Percentiles rank a stretch among this genome's conserved stretches.
These are phyloP conservation scores for Leucosticte australis DNA, from an alignment of 2,113 vertebrate species.

Conservation along the genomic window DNA sequence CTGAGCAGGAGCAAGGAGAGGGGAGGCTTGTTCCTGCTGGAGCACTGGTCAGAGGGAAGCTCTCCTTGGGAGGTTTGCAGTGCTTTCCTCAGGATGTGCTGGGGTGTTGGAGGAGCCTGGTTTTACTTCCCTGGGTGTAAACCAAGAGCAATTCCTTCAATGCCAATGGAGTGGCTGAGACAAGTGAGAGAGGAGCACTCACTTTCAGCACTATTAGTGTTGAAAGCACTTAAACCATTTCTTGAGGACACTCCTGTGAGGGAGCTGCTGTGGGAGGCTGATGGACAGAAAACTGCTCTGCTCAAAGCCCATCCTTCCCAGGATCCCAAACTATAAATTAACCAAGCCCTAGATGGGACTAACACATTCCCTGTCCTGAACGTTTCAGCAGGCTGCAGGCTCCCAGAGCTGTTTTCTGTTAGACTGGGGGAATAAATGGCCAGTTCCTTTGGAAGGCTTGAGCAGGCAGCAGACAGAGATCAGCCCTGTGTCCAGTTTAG, in stretches of 20 bases:
- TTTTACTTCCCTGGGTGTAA: neutral
- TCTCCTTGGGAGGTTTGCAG: neutral
- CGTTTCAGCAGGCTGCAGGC: neutral
- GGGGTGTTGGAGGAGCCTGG: neutral
- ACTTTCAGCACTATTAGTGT: neutral
- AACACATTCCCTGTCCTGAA: neutral
- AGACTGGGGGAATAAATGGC: neutral
- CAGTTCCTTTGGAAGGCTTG: neutral
- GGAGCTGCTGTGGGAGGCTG: slow-evolving; percentile 3
- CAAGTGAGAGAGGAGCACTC: neutral
- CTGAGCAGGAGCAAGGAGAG: neutral
- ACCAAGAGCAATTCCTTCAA: slow-evolving; percentile 5
- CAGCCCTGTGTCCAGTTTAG: neutral
- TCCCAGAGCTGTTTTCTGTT: neutral
- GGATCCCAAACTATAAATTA: slow-evolving; percentile 1
- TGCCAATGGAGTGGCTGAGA: neutral
- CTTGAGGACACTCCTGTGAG: neutral
- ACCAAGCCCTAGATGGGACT: slow-evolving; percentile 5
- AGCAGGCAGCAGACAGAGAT: neutral
- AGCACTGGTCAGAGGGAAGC: neutral
- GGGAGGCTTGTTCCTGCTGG: accelerated
- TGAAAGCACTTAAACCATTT: slow-evolving; percentile 33
- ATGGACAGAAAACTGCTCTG: slow-evolving; percentile 6
- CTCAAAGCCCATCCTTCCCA: neutral
- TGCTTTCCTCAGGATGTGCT: neutral